Base-by-base conservation (phyloP, 2,888 invertebrate genomes). In the Vanessa cardui region DNA sequence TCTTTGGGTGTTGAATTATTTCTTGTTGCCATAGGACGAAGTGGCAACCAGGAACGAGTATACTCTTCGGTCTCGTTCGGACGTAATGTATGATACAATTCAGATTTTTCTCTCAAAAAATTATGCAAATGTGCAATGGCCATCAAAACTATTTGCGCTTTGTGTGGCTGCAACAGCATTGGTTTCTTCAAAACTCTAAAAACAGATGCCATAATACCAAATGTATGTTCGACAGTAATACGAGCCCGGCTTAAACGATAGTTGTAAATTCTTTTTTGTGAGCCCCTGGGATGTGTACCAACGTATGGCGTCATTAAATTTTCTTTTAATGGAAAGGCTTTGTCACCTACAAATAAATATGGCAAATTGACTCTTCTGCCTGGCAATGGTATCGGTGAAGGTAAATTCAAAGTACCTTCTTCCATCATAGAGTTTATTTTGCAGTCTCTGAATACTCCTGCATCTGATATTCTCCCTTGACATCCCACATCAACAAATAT, bases 391-490 rank as follows among this genome's bases (percentile, higher is more conserved):
- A 16, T 45, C 45, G 9, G 45, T 45, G 45, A 7, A 3, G 49
- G 49, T 20, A 50, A 20, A 16, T 50, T 50, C 9, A 50, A 50
- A 9, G 6, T 3, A 50, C 21, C 21, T 9, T 50, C 9, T 20
- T 50, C 20, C 20, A 50, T 20, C n/a, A n/a, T 9, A 20, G 8
- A 7, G 20, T 18, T 20, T n/a, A 67, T 15, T 46, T 73, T 62
- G 72, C 74, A 72, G 66, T 74, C 72, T n/a, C 76, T 76, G 75
- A 76, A 76, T 8, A 75, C 75, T 20, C 77, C 76, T 70, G 76
- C 76, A 70, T 77, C 76, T 71, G 76, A 73, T 58, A 74, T 74
- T 64, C 77, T 64, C 6, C 61, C 66, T 46, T 60, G 66, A 66
- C 60, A 61, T 56, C 58, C 39, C 31, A 58, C 58, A 31, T 39